These are phyloP conservation scores for Columba janthina DNA, from an alignment of 2,113 vertebrate species.

Conservation along the genomic window DNA sequence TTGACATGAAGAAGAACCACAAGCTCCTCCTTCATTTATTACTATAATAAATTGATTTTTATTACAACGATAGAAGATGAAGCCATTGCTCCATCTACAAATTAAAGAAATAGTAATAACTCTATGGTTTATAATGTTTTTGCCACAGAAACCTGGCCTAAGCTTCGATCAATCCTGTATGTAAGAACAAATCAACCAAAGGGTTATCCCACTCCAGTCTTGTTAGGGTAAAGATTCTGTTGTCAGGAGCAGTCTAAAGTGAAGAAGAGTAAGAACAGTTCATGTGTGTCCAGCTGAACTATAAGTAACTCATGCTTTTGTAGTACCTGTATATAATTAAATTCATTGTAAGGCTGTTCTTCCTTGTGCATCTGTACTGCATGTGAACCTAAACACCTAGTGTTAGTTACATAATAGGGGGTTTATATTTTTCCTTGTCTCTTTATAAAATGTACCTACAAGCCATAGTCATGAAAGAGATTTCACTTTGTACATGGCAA, in stretches of 20 bases:
- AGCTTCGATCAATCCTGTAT: not conserved
- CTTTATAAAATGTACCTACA: not conserved
- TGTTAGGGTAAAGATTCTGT: not conserved
- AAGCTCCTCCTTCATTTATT: not conserved
- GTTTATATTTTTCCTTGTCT: not conserved
- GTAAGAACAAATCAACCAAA: not conserved
- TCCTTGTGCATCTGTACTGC: not conserved
- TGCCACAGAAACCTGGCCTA: not conserved
- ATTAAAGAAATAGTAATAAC: not conserved
- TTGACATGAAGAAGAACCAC: not conserved
- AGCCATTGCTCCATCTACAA: not conserved
- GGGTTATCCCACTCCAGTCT: not conserved
- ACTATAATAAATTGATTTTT: not conserved
- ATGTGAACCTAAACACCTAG: not conserved
- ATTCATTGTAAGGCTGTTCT: not conserved
- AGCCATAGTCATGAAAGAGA: not conserved
- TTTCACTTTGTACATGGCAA: not conserved
- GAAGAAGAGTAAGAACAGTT: not conserved
- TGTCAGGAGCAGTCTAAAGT: not conserved
- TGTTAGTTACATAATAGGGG: not conserved
- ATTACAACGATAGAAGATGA: not conserved
- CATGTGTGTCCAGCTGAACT: not conserved
- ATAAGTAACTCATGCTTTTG: accelerated
- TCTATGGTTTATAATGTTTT: not conserved
- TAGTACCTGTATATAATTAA: not conserved